Evolutionary conservation across 2,113 vertebrate species (phyloP).

Genomic region (Acanthochromis polyacanthus): DNA sequence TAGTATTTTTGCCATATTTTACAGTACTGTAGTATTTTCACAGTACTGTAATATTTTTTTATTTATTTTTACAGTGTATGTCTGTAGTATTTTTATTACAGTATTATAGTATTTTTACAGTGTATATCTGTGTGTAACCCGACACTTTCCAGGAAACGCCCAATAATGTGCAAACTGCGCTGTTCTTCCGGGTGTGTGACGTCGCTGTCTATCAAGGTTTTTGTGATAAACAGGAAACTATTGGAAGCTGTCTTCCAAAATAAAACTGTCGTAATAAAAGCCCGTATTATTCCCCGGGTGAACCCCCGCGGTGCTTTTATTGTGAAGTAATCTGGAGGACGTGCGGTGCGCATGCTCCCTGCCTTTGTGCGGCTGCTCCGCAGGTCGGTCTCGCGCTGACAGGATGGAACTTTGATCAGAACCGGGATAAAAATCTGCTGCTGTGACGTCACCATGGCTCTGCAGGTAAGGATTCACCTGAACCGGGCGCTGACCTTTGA

Average conservation of each 20-base stretch:
- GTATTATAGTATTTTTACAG: too few species aligned
- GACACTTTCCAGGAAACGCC: too few species aligned
- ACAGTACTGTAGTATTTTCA: too few species aligned
- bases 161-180: too few species aligned
- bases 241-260: neutral
- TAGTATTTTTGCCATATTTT: too few species aligned
- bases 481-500: neutral
- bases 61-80: too few species aligned
- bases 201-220: neutral
- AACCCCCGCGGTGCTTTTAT: neutral
- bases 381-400: neutral
- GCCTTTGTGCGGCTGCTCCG: slow-evolving; percentile 1
- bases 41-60: too few species aligned
- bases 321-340: neutral
- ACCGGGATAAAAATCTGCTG: neutral
- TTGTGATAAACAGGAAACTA: neutral
- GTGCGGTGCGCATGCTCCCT: neutral
- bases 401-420: slow-evolving; percentile 17
- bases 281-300: too few species aligned
- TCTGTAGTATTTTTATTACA: too few species aligned
- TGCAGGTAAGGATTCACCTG: slow-evolving; percentile 20
- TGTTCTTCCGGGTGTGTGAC: neutral
- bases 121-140: too few species aligned
- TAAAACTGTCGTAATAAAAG: neutral
- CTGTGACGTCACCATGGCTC: slow-evolving; percentile 36